phyloP scores from a whole-genome alignment of 2,797 vertebrate species.

The Lycodopsis pacificus region DNA sequence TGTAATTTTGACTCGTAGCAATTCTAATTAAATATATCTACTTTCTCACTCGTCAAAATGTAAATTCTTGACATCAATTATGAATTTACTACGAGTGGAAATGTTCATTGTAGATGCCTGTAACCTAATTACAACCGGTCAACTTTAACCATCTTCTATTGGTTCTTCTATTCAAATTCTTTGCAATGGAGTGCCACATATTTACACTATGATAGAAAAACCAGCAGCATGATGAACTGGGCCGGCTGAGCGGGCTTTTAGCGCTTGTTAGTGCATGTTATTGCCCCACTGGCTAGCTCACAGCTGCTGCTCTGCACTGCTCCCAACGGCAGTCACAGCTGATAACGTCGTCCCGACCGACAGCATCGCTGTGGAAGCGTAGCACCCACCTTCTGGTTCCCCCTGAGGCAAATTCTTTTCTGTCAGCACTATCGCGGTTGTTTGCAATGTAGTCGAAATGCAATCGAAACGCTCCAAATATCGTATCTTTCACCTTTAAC shows the following conservation, averaged over 20 bases:
- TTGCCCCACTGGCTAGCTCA: no score
- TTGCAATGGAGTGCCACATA: no score
- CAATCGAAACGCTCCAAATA: neutral
- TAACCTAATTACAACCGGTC: neutral
- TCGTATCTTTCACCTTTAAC: neutral
- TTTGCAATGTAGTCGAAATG: neutral
- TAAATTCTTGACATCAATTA: neutral
- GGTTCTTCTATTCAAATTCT: neutral
- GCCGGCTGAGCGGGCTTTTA: no score
- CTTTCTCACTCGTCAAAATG: neutral
- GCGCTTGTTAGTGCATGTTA: no score
- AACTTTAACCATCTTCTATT: neutral
- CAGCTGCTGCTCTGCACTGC: no score
- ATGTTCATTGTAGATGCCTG: neutral
- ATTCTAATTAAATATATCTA: neutral
- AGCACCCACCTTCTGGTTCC: no score
- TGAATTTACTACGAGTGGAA: neutral
- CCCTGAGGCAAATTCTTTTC: no score
- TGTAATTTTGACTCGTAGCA: neutral
- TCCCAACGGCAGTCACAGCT: no score
- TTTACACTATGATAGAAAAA: neutral
- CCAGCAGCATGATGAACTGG: no score
- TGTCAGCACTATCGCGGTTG: no score
- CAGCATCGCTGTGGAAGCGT: no score
- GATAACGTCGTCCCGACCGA: no score